phyloP scores from a whole-genome alignment of 37 sponge, comb jelly and placozoan genomes.

The Haliclona indistincta region DNA sequence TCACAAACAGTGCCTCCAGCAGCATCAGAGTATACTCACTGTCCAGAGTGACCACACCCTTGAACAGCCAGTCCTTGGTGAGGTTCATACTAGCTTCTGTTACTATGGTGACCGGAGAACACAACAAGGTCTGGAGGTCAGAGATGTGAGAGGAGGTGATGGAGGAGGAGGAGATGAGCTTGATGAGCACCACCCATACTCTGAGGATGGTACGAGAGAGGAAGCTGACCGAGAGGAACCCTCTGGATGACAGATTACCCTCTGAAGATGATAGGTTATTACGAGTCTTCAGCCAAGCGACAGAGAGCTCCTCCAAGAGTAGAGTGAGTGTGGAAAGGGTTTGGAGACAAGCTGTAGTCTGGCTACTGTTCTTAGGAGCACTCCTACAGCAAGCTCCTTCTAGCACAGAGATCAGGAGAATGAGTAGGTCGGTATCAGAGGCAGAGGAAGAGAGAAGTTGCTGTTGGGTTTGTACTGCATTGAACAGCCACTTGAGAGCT shows the following conservation, averaged over 20 bases:
- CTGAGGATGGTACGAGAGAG: conserved; percentile 36
- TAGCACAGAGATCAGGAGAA: conserved; percentile 45
- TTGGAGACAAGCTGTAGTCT: conserved; percentile 16
- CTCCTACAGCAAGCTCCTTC: conserved; percentile 17
- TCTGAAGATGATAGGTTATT: conserved; percentile 8
- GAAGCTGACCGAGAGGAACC: neutral
- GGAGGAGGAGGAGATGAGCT: conserved; percentile 8
- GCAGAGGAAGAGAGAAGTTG: conserved; percentile 1
- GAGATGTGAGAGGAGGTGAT: conserved; percentile 29
- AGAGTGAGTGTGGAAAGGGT: conserved; percentile 31
- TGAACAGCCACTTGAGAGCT: neutral
- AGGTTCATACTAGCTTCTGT: conserved; percentile 52
- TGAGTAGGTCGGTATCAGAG: conserved; percentile 18
- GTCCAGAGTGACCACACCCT: conserved; percentile 31
- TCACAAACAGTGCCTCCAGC: conserved; percentile 35
- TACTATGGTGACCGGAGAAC: conserved; percentile 25
- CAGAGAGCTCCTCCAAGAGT: conserved; percentile 48
- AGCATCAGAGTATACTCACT: conserved; percentile 57
- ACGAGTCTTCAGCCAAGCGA: conserved; percentile 37
- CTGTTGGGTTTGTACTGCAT: neutral
- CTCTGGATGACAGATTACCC: neutral
- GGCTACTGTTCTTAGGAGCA: conserved; percentile 16
- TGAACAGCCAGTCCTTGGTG: conserved; percentile 28
- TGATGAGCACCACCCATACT: conserved; percentile 34
- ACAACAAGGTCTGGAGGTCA: conserved; percentile 30